Conservation (phyloP, 2,888 invertebrate species). For the Spatulosminthurus flaviceps region DNA sequence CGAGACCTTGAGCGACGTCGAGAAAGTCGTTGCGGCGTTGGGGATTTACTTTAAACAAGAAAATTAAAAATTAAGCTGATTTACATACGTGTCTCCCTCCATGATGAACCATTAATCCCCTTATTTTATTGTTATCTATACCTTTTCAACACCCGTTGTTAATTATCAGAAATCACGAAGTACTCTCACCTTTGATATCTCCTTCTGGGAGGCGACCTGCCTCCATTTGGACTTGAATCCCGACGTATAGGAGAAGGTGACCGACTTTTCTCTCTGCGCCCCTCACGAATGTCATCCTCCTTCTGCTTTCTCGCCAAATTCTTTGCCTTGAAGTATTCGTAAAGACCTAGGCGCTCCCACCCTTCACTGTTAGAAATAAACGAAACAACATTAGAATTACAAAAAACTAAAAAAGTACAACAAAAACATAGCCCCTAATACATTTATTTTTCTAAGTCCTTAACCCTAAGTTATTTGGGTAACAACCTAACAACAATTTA, state of each 20-base stretch:
- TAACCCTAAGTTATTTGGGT: too few species aligned
- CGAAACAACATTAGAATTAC: constrained; percentile 6
- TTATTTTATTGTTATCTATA: too few species aligned
- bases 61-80: not conserved
- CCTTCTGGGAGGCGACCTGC: constrained; percentile 63
- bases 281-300: constrained; percentile 81
- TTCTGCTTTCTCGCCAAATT: constrained; percentile 88
- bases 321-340: constrained; percentile 98
- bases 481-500: too few species aligned
- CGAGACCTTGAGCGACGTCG: constrained; percentile 56
- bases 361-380: constrained; percentile 75
- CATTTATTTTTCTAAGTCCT: too few species aligned
- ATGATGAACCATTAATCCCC: too few species aligned
- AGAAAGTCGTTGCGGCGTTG: constrained; percentile 23
- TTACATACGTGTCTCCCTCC: not conserved
- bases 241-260: constrained; percentile 84
- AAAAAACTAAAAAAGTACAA: not conserved
- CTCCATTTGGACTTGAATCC: constrained; percentile 65
- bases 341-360: constrained; percentile 97
- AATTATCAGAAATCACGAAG: not conserved
- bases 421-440: not conserved
- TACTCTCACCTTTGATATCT: constrained; percentile 61
- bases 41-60: constrained; percentile 48
- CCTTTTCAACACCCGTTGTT: too few species aligned
- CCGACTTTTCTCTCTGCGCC: constrained; percentile 74